A percentile compares a stretch with the other conserved stretches of the same genome.
Evolutionary conservation across 1,140 invertebrate genomes (phyloP).

Genomic region (Hydropsyche tenuis): DNA sequence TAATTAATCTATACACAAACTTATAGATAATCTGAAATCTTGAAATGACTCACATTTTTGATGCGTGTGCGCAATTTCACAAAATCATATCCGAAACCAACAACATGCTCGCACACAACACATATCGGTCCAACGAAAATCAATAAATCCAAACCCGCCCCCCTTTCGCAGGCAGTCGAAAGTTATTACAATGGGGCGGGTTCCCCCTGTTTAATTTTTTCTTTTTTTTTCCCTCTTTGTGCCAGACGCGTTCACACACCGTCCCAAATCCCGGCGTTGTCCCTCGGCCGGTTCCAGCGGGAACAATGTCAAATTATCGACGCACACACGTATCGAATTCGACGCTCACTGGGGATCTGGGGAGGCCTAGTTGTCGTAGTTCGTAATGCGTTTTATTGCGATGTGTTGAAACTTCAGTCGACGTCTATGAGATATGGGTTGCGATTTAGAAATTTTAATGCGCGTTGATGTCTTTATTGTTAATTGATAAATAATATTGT

Average conservation of each 20-base stretch:
- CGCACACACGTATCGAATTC: background rate
- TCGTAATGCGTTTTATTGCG: constrained; percentile 51
- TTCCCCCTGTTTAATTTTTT: constrained; percentile 48
- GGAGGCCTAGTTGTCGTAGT: constrained; percentile 40
- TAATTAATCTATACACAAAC: too few species aligned
- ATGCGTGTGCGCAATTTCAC: constrained; percentile 15
- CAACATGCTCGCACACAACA: background rate
- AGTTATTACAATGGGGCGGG: constrained; percentile 48
- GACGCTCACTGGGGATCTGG: constrained; percentile 35
- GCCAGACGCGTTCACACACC: constrained; percentile 49
- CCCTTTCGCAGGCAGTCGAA: constrained; percentile 37
- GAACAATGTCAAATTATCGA: constrained; percentile 48
- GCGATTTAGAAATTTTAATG: too few species aligned
- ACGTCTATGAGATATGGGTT: too few species aligned
- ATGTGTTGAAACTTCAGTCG: constrained; percentile 18
- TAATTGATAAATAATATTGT: too few species aligned
- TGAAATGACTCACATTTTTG: too few species aligned
- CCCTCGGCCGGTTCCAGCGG: constrained; percentile 24
- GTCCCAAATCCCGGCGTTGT: constrained; percentile 28
- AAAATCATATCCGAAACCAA: background rate
- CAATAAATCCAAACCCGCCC: constrained; percentile 48
- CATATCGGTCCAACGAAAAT: constrained; percentile 43
- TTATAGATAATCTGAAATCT: too few species aligned
- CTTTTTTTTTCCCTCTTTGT: background rate
- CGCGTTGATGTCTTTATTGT: too few species aligned